These are phyloP conservation scores for Grammomys surdaster DNA, from an alignment of 2,113 vertebrate species.

Conservation along the genomic window DNA sequence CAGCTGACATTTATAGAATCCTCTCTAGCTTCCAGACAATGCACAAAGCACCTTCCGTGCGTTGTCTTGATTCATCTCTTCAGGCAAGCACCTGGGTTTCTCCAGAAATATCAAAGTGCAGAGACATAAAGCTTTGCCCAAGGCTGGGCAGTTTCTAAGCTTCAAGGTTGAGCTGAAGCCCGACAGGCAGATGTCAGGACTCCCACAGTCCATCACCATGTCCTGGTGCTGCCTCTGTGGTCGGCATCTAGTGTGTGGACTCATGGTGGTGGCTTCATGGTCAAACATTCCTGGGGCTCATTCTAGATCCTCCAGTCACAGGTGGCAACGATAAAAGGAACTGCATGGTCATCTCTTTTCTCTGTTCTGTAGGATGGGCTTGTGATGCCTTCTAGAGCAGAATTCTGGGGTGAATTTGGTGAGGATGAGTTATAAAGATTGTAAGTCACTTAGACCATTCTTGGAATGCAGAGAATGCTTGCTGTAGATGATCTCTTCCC, in stretches of 20 bases:
- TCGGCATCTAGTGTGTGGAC: neutral
- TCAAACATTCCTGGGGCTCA: neutral
- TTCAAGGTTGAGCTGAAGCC: neutral
- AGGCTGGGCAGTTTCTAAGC: neutral
- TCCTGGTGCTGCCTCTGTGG: neutral
- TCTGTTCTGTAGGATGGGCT: neutral
- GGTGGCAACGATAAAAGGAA: neutral
- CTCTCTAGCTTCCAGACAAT: neutral
- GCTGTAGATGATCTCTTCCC: neutral
- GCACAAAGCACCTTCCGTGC: neutral
- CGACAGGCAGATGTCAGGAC: neutral
- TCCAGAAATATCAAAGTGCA: neutral
- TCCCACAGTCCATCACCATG: fast-evolving
- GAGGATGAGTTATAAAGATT: neutral
- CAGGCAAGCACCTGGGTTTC: neutral
- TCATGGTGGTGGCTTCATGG: neutral
- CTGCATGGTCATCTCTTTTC: neutral
- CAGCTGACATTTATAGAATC: constrained; percentile 22
- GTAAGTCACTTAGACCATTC: neutral
- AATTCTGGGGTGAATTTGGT: neutral
- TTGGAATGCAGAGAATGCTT: neutral
- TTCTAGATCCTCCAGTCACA: neutral
- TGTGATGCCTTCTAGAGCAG: neutral
- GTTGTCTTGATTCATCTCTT: neutral
- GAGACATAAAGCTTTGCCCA: neutral